Evolutionary conservation across 2,113 vertebrate species (phyloP).

Genomic region (Pterocles burchelli): DNA sequence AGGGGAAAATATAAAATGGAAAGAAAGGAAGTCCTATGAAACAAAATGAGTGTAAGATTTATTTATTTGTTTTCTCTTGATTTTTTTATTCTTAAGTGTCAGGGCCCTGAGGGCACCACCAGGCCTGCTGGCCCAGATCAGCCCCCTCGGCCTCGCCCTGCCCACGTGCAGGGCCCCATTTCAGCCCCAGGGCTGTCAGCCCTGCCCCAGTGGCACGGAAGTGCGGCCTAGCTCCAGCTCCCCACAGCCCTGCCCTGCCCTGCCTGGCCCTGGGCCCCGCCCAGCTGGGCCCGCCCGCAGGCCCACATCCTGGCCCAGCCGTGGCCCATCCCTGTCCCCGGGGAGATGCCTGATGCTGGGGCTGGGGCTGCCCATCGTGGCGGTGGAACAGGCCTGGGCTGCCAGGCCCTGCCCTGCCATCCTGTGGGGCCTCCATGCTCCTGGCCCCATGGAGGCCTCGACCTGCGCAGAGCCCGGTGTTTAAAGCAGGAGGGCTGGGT

Average conservation of each 20-base stretch:
- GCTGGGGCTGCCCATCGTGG: fast-evolving
- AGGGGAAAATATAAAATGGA: not conserved
- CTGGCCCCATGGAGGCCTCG: fast-evolving
- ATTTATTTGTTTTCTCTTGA: not conserved
- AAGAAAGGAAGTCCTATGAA: not conserved
- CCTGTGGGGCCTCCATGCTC: fast-evolving
- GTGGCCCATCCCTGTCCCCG: no score
- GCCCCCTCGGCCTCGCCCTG: fast-evolving
- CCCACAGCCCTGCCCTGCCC: not conserved
- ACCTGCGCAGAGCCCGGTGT: no score
- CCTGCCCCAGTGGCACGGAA: fast-evolving
- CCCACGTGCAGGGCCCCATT: no score
- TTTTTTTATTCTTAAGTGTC: not conserved
- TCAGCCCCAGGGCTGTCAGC: fast-evolving
- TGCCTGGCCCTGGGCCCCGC: not conserved
- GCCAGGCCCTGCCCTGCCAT: not conserved
- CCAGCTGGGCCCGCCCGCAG: fast-evolving
- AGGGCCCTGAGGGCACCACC: not conserved
- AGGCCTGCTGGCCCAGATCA: not conserved
- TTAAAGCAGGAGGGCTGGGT: fast-evolving
- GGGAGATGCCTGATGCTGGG: fast-evolving
- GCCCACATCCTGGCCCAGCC: no score
- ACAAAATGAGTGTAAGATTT: not conserved
- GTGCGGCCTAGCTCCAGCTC: fast-evolving
- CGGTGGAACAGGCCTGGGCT: fast-evolving